Conservation (phyloP, 2,113 vertebrate species). For the Microcebus griseorufus region DNA sequence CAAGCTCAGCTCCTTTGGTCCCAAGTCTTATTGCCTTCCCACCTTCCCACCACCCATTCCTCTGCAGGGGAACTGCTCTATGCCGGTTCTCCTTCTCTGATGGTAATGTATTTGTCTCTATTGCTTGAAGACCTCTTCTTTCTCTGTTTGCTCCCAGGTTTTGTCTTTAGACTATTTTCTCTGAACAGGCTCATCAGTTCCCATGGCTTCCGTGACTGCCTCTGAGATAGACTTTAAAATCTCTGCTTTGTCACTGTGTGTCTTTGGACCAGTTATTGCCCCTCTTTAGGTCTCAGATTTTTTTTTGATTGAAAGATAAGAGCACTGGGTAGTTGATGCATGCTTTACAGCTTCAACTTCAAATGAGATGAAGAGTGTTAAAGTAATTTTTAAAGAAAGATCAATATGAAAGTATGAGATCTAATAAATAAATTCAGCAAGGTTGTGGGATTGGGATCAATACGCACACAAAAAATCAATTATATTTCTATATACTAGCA, state of each 20-base stretch:
- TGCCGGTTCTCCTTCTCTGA: not conserved
- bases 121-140: not conserved
- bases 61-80: not conserved
- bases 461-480: not conserved
- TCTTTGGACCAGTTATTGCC: not conserved
- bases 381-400: conserved; percentile 39
- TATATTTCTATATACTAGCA: conserved; percentile 2
- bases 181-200: not conserved
- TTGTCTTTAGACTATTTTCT: not conserved
- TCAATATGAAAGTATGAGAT: not conserved
- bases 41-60: accelerated
- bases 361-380: not conserved
- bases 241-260: not conserved
- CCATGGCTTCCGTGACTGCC: not conserved
- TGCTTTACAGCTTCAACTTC: not conserved
- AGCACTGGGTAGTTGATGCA: not conserved
- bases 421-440: conserved; percentile 30
- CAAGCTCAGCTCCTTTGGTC: not conserved
- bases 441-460: not conserved
- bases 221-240: not conserved
- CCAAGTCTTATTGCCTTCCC: not conserved
- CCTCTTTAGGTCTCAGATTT: not conserved
- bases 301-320: not conserved
- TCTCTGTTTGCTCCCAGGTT: not conserved
- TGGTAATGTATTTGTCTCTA: not conserved